Evolutionary conservation across 2,113 vertebrate genomes (phyloP), one percentile per base, ranked within the genome.

Genomic region (Cygnus buccinator): DNA sequence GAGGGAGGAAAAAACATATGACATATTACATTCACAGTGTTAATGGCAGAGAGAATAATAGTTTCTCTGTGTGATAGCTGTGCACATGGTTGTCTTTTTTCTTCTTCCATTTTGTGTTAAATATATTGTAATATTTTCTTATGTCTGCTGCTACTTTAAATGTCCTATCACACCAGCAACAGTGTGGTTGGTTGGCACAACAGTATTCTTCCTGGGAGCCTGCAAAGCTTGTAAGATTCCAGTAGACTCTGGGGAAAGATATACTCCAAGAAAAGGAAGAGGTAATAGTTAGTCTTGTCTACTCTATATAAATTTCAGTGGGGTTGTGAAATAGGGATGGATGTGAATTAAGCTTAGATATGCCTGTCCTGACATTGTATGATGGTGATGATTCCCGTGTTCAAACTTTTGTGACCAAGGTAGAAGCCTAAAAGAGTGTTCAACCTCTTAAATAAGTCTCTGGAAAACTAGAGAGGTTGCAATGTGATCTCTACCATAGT

Each of bases 211-310:
- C 96, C 91, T 94, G 90, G 91, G 74, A 91, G 26, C 78, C 92
- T 94, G 82, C 84, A 95, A 85, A 94, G 57, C 87, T 93, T 91
- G 22, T 94, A 94, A 93, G 94, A 90, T 82, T 90, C 90, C 87
- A 52, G 71, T 94, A 94, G 74, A 91, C 94, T 96, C 25, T 83
- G 92, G 29, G 90, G 63, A 93, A 93, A 93, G 66, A 90, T 96
- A 87, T 72, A 78, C 78, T 93, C 10, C 95, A 91, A 67, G 82
- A 72, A 83, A 94, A 96, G 74, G 92, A 95, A 93, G 87, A 95
- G 92, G 75, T 95, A 95, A 91, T 83, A 90, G 86, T 93, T 95
- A 89, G 71, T 82, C 87, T 94, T 91, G 43, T 96, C 70, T 93
- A 65, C 43, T 92, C 71, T 62, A 6, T 91, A 48, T 85, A 61